These are phyloP conservation scores for Yponomeuta cagnagella DNA, from an alignment of 2,888 invertebrate genomes.

Conservation along the genomic window DNA sequence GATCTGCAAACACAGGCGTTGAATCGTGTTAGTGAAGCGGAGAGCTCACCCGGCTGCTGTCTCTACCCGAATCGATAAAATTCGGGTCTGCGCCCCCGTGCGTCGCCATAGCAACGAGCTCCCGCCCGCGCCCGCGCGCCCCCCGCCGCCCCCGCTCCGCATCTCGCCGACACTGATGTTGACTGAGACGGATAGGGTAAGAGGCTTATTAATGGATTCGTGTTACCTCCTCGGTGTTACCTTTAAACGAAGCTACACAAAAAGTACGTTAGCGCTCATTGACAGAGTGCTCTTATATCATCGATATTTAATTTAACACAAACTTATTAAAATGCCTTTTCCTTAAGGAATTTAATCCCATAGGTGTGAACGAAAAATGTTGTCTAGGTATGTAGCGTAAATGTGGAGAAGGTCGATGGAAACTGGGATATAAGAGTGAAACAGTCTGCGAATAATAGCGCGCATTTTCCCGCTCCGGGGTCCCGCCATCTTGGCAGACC, in stretches of 20 bases:
- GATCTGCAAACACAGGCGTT: constrained; percentile 69
- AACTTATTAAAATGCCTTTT: constrained; percentile 22
- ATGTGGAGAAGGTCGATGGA: constrained; percentile 27
- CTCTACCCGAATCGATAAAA: constrained; percentile 74
- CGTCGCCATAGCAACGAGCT: constrained; percentile 61
- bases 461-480: constrained; percentile 37
- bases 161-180: constrained; percentile 70
- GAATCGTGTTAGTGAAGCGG: constrained; percentile 68
- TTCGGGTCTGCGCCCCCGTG: constrained; percentile 72
- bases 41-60: constrained; percentile 63
- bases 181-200: constrained; percentile 76
- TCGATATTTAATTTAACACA: background rate
- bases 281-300: background rate
- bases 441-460: constrained; percentile 41
- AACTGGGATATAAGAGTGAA: constrained; percentile 36
- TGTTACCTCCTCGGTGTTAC: constrained; percentile 59
- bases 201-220: constrained; percentile 76
- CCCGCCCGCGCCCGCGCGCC: constrained; percentile 37
- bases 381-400: constrained; percentile 20
- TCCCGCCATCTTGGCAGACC: constrained; percentile 61
- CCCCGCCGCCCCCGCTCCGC: constrained; percentile 33
- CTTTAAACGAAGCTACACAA: constrained; percentile 35
- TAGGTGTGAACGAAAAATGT: background rate
- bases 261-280: constrained; percentile 20
- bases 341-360: background rate